These are phyloP conservation scores for Melospiza georgiana DNA, from an alignment of 2,113 vertebrate species.

Conservation along the genomic window DNA sequence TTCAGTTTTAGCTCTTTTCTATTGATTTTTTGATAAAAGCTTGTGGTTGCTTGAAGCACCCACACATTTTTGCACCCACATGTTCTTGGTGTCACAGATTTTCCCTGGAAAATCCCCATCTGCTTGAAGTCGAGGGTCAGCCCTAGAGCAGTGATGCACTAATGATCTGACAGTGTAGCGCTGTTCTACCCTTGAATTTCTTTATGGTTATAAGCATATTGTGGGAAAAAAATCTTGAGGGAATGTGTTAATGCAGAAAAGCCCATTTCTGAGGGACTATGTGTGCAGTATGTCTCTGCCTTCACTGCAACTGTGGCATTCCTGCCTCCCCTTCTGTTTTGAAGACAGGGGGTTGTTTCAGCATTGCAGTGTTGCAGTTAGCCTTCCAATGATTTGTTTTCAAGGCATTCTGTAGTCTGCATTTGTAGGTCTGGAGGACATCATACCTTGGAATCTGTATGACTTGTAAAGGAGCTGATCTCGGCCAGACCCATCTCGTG, in stretches of 20 bases:
- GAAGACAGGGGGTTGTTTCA: not conserved
- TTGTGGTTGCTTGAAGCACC: not conserved
- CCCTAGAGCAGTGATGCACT: not conserved
- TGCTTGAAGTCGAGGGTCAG: conserved; percentile 11
- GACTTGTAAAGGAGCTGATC: conserved; percentile 18
- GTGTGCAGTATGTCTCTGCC: not conserved
- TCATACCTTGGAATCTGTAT: conserved; percentile 24
- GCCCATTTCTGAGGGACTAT: not conserved
- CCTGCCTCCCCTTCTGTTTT: not conserved
- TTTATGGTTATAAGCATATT: not conserved
- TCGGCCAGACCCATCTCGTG: not conserved
- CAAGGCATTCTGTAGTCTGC: not conserved
- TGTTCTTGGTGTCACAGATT: conserved; percentile 13
- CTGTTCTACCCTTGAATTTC: not conserved
- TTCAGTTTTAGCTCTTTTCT: not conserved
- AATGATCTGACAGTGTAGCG: not conserved
- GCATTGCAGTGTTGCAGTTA: not conserved
- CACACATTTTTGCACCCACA: not conserved
- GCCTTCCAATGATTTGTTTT: conserved; percentile 27
- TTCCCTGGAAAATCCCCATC: conserved; percentile 30
- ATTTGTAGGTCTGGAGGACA: conserved; percentile 22
- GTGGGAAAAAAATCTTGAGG: not conserved
- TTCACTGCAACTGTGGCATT: not conserved
- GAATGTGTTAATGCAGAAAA: not conserved
- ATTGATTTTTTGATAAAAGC: conserved; percentile 1